Conservation (phyloP, 23 tunicate genomes). For the Ciona savignyi region DNA sequence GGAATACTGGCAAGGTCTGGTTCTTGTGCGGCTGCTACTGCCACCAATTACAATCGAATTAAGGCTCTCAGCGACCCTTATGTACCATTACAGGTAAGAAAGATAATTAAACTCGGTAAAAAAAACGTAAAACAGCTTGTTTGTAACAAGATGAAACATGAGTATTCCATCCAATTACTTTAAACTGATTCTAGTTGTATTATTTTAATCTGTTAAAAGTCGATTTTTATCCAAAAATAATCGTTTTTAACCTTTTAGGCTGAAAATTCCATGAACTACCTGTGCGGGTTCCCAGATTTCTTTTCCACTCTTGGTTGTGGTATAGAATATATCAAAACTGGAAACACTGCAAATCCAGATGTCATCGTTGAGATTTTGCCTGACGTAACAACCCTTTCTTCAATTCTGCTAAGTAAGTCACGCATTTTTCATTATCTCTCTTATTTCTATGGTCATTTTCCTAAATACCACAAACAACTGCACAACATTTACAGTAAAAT, state of each 20-base stretch:
- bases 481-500: too few relatives aligned
- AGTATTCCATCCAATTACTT: too few relatives aligned
- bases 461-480: too few relatives aligned
- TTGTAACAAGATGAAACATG: too few relatives aligned
- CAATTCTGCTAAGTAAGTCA: neutral
- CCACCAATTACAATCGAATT: neutral
- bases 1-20: neutral
- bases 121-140: too few relatives aligned
- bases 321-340: neutral
- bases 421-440: neutral
- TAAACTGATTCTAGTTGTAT: too few relatives aligned
- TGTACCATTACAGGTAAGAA: neutral
- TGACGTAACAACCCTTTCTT: neutral
- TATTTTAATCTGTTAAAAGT: neutral
- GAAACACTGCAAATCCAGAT: neutral
- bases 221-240: neutral
- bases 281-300: neutral
- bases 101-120: too few relatives aligned
- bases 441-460: too few relatives aligned
- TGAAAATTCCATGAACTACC: neutral
- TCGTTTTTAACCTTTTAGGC: too few relatives aligned
- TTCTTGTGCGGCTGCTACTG: neutral
- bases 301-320: neutral
- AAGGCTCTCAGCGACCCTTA: neutral
- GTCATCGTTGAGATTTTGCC: constrained; percentile 5